A percentile compares a stretch with the other conserved stretches of the same genome.
These are phyloP conservation scores for Aphaenogaster floridana DNA, from an alignment of 1,140 invertebrate species.

Conservation along the genomic window DNA sequence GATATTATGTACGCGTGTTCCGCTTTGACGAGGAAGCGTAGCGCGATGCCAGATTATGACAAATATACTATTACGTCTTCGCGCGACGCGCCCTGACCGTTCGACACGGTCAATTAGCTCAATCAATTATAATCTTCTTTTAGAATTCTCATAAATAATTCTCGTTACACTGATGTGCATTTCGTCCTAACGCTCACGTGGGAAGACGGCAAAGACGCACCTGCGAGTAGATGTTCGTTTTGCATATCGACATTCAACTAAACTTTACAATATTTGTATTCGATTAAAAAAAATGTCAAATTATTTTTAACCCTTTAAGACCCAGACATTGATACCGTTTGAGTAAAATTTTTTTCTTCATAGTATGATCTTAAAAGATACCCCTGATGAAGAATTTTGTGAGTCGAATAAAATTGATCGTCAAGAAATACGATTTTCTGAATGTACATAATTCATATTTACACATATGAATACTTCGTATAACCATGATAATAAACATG, in stretches of 20 bases:
- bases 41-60: neutral
- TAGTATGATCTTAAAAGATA: no score
- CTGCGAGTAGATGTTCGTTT: neutral
- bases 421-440: no score
- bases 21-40: neutral
- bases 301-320: neutral
- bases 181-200: neutral
- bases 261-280: neutral
- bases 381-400: no score
- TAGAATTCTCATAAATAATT: neutral
- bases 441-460: no score
- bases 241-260: neutral
- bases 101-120: neutral
- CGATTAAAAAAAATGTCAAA: neutral
- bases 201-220: neutral
- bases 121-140: slow-evolving; percentile 9
- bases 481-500: no score
- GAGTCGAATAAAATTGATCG: no score
- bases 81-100: neutral
- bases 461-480: no score
- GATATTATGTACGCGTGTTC: neutral
- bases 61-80: slow-evolving; percentile 1
- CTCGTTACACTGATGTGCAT: neutral
- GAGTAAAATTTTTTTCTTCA: no score
- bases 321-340: no score